Conservation (phyloP, 1,140 invertebrate genomes). For the Drosophila auraria region DNA sequence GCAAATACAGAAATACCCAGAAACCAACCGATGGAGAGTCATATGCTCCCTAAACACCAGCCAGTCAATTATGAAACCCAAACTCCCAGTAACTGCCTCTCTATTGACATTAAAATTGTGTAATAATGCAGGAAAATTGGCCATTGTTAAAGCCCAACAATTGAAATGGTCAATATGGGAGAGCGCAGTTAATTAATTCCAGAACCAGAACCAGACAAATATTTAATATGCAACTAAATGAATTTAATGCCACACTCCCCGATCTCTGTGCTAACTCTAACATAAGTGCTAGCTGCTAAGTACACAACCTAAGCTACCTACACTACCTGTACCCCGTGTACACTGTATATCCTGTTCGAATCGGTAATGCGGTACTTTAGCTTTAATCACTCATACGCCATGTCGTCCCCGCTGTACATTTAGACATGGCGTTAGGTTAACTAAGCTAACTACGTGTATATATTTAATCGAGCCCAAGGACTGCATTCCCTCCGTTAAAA, state of each 20-base stretch:
- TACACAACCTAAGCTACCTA: no score
- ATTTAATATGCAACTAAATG: no score
- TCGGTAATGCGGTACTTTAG: background rate
- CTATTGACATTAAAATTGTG: background rate
- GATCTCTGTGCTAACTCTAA: no score
- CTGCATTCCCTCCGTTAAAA: no score
- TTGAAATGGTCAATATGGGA: background rate
- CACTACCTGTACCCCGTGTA: no score
- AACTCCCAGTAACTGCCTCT: no score
- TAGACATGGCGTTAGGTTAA: background rate
- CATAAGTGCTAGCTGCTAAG: no score
- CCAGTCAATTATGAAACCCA: background rate
- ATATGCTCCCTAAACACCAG: background rate
- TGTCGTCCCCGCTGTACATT: background rate
- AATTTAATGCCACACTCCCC: no score
- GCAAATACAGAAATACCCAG: background rate
- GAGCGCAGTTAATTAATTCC: background rate
- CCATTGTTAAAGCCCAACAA: background rate
- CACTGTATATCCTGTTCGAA: no score
- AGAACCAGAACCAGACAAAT: no score
- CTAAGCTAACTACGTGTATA: no score
- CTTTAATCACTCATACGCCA: background rate
- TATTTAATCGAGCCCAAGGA: no score
- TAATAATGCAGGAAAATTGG: background rate
- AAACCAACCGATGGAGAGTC: background rate